Evolutionary conservation across 2,888 invertebrate species (phyloP).

Genomic region (Julus scandinavius): DNA sequence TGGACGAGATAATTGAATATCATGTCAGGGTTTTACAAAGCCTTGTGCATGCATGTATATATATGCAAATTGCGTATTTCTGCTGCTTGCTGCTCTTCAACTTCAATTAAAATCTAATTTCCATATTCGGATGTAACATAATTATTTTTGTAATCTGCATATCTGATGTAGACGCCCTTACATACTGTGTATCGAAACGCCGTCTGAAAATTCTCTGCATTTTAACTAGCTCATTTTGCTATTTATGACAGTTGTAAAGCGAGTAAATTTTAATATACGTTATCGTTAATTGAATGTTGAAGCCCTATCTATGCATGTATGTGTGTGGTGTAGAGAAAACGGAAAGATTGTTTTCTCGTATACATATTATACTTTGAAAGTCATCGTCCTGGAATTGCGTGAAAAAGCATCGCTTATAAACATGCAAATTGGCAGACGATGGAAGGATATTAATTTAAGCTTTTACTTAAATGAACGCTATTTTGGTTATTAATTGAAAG

Average conservation of each 20-base stretch:
- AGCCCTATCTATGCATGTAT: neutral
- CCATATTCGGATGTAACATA: constrained; percentile 34
- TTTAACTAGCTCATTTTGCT: constrained; percentile 34
- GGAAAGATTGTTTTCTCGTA: neutral
- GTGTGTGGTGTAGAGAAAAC: neutral
- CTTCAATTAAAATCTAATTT: constrained; percentile 38
- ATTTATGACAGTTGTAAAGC: constrained; percentile 32
- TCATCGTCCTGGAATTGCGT: constrained; percentile 6
- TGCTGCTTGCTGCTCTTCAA: constrained; percentile 9
- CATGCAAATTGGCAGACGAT: neutral
- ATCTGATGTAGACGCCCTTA: constrained; percentile 26
- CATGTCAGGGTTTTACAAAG: neutral
- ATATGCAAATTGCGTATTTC: constrained; percentile 15
- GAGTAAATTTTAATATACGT: neutral
- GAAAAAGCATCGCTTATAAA: neutral
- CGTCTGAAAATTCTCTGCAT: constrained; percentile 16
- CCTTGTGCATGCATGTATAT: neutral
- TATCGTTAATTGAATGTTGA: constrained; percentile 12
- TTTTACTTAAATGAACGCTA: neutral
- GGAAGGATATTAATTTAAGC: neutral
- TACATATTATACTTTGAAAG: neutral
- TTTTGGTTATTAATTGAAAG: neutral
- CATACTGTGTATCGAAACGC: neutral
- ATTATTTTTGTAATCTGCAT: constrained; percentile 42
- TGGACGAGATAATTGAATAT: constrained; percentile 39